Percentiles rank a stretch among this genome's conserved stretches.
These are phyloP conservation scores for Nudaria mundana DNA, from an alignment of 2,888 invertebrate genomes.

Conservation along the genomic window DNA sequence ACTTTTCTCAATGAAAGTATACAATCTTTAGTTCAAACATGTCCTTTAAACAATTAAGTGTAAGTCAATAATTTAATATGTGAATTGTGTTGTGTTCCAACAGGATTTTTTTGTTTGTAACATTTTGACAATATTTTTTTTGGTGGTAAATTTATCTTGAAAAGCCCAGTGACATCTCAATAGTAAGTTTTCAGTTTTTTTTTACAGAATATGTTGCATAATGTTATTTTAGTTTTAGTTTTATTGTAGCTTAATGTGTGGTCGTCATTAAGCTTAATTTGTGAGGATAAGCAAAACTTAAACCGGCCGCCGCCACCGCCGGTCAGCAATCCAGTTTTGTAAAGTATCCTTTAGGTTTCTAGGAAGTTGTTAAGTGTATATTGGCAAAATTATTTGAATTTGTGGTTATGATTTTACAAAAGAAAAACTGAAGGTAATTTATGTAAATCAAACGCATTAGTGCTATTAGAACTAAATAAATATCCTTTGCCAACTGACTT, in stretches of 20 bases:
- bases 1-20: constrained; percentile 23
- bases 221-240: constrained; percentile 8
- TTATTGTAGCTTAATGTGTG: constrained; percentile 24
- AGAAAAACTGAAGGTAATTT: too few relatives aligned
- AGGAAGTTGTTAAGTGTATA: constrained; percentile 40
- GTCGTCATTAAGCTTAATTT: constrained; percentile 31
- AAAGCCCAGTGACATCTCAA: constrained; percentile 34
- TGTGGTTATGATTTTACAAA: too few relatives aligned
- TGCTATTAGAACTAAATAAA: too few relatives aligned
- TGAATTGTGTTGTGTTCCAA: constrained; percentile 36
- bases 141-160: constrained; percentile 23
- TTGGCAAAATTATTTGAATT: too few relatives aligned
- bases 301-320: constrained; percentile 33
- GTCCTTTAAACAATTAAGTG: constrained; percentile 17
- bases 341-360: constrained; percentile 43
- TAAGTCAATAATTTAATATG: constrained; percentile 27
- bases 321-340: constrained; percentile 34
- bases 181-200: constrained; percentile 9
- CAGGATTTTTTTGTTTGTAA: constrained; percentile 32
- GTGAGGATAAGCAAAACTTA: constrained; percentile 22
- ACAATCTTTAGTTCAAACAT: constrained; percentile 29
- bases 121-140: constrained; percentile 27
- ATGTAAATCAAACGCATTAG: too few relatives aligned
- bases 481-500: too few relatives aligned
- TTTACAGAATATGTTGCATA: neutral